A percentile compares a stretch with the other conserved stretches of the same genome.
Conservation (phyloP, 2,888 invertebrate genomes). For the Eudasyphora cyanicolor region DNA sequence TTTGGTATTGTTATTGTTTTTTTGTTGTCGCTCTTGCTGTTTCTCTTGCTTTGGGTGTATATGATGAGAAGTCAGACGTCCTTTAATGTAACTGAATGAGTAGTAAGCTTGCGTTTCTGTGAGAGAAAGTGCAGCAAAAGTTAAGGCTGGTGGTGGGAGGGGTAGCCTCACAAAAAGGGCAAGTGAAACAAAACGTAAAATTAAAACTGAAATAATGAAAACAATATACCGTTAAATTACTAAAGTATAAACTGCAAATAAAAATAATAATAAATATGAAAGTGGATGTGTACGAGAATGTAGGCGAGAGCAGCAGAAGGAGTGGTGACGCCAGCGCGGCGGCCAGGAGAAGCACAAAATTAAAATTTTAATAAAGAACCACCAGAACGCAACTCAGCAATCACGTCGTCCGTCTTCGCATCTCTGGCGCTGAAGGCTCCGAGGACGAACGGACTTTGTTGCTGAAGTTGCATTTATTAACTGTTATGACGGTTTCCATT, state of each 20-base stretch:
- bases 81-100: background rate
- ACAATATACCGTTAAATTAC: slow-evolving; percentile 66
- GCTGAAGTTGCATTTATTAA: slow-evolving; percentile 42
- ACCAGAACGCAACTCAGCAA: background rate
- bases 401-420: too few species aligned
- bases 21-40: background rate
- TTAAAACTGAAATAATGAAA: slow-evolving; percentile 63
- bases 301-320: background rate
- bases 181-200: slow-evolving; percentile 46
- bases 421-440: background rate
- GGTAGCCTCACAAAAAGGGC: background rate
- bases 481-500: slow-evolving; percentile 32
- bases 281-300: background rate
- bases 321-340: background rate
- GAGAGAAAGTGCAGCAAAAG: slow-evolving; percentile 52
- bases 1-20: slow-evolving; percentile 25
- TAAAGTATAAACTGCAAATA: slow-evolving; percentile 55
- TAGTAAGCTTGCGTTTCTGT: slow-evolving; percentile 37
- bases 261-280: slow-evolving; percentile 43
- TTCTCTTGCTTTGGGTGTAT: too few species aligned
- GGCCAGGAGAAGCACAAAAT: slow-evolving; percentile 39
- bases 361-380: slow-evolving; percentile 57
- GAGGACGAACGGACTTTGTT: background rate
- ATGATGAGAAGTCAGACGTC: background rate
- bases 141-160: slow-evolving; percentile 47